Evolutionary conservation across 1,140 invertebrate species (phyloP), one percentile per base, ranked within the genome.

Genomic region (Drosophila sp.): DNA sequence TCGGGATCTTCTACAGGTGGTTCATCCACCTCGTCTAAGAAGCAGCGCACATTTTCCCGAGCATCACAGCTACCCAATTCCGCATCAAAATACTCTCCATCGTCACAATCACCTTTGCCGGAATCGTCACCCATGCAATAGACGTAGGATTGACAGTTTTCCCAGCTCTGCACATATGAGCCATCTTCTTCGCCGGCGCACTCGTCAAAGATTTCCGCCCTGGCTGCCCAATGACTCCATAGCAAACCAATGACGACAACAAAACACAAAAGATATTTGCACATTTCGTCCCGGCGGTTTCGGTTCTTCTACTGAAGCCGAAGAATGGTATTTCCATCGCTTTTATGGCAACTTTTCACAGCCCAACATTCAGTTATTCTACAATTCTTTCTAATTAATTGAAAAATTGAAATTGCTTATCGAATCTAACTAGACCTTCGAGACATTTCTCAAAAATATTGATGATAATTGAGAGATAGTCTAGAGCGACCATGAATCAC

Each of bases 91-190:
- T 91, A 90, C 35, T 83, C 70, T 3, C 81, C 90, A 0, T 71
- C 77, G 33, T 77, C 81, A 44, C 90, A 91, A 10, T 89, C 75
- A 8, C 79, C 87, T 57, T 71, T 50, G 0, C 65, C 3, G 1
- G 90, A 91, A 41, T 91, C 84, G 5, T 90, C 84, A 3, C 81
- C 90, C 55, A 77, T 57, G 32, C 90, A 91, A 54, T 91, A 91
- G 0, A 91, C 76, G 63, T 90, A 91, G 1, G 76, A 70, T 38
- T 90, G 74, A 25, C 90, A 91, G 58, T 60, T 90, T 1, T 86
- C 67, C 56, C 66, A 79, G 47, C 86, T 90, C 10, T 79, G 68
- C 4, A 91, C 81, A 56, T 89, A 91, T 7, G 74, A 60, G 2
- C 77, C 90, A 0, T 74, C 62, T 0, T 68, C 72, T 0, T 56